Percentiles rank a stretch among this genome's conserved stretches.
Conservation (phyloP, 2,888 invertebrate genomes). For the Athalia rosae region DNA sequence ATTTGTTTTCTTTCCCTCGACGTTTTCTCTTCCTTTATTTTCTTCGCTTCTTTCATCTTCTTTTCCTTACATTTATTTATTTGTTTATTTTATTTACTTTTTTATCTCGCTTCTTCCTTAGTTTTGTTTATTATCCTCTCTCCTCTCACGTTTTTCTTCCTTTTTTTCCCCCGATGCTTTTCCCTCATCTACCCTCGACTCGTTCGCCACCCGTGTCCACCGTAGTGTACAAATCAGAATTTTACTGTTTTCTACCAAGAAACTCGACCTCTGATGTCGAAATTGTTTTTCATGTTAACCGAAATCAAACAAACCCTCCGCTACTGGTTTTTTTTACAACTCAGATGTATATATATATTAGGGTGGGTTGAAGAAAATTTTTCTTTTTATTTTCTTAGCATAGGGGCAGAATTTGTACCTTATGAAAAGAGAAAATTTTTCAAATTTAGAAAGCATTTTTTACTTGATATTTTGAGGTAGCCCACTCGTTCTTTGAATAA, state of each 20-base stretch:
- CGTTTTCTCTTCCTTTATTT: slow-evolving; percentile 49
- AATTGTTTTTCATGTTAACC: slow-evolving; percentile 17
- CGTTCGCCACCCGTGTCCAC: slow-evolving; percentile 40
- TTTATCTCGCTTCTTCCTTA: too few relatives aligned
- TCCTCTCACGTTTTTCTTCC: slow-evolving; percentile 18
- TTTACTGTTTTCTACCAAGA: slow-evolving; percentile 54
- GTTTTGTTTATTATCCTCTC: background rate
- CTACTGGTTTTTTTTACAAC: background rate
- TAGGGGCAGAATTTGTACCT: too few relatives aligned
- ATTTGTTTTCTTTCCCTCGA: slow-evolving; percentile 50
- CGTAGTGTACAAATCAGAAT: slow-evolving; percentile 52
- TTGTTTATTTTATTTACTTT: too few relatives aligned
- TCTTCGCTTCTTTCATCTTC: slow-evolving; percentile 1
- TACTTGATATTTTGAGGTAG: too few relatives aligned
- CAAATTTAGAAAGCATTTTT: too few relatives aligned
- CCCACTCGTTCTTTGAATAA: too few relatives aligned
- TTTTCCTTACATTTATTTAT: background rate
- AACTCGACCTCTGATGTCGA: background rate
- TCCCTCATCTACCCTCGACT: too few relatives aligned
- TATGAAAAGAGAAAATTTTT: too few relatives aligned
- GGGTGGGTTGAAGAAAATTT: too few relatives aligned
- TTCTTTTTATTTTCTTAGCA: too few relatives aligned
- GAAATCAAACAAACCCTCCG: slow-evolving; percentile 5
- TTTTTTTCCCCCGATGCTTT: too few relatives aligned
- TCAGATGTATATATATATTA: too few relatives aligned